phyloP scores from a whole-genome alignment of 2,113 vertebrate genomes.

The Megaleporinus macrocephalus region DNA sequence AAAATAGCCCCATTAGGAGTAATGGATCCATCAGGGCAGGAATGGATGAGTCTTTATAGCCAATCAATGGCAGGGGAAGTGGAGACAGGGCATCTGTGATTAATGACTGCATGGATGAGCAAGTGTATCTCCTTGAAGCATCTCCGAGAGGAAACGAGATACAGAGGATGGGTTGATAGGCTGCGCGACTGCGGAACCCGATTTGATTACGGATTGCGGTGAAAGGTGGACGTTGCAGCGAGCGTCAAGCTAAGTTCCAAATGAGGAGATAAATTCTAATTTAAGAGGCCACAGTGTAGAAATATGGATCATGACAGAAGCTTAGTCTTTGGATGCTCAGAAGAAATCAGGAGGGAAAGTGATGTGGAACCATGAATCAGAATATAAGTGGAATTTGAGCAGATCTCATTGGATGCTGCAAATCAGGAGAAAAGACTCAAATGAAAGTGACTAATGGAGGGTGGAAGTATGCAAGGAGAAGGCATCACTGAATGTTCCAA shows the following conservation, averaged over 20 bases:
- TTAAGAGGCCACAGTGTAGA: slow-evolving; percentile 1
- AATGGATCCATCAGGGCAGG: slow-evolving; percentile 80
- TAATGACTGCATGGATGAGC: slow-evolving; percentile 63
- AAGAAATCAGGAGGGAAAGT: no score
- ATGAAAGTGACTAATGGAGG: no score
- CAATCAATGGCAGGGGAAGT: slow-evolving; percentile 71
- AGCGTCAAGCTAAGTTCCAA: not conserved
- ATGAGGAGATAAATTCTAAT: slow-evolving; percentile 1
- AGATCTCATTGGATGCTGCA: no score
- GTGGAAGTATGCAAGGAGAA: no score
- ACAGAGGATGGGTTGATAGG: slow-evolving; percentile 32
- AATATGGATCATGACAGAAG: no score
- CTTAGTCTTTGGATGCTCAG: no score
- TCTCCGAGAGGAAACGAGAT: slow-evolving; percentile 47
- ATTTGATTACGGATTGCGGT: not conserved
- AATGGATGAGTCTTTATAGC: slow-evolving; percentile 78
- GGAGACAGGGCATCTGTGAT: slow-evolving; percentile 68
- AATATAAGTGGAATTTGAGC: no score
- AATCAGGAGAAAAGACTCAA: no score
- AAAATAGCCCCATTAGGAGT: slow-evolving; percentile 84
- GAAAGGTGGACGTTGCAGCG: not conserved
- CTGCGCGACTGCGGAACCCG: not conserved
- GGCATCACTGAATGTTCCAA: no score
- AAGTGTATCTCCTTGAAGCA: slow-evolving; percentile 60
- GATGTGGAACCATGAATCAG: no score